phyloP scores from a whole-genome alignment of 2,888 invertebrate genomes.

The Lycocerus yunnanus region DNA sequence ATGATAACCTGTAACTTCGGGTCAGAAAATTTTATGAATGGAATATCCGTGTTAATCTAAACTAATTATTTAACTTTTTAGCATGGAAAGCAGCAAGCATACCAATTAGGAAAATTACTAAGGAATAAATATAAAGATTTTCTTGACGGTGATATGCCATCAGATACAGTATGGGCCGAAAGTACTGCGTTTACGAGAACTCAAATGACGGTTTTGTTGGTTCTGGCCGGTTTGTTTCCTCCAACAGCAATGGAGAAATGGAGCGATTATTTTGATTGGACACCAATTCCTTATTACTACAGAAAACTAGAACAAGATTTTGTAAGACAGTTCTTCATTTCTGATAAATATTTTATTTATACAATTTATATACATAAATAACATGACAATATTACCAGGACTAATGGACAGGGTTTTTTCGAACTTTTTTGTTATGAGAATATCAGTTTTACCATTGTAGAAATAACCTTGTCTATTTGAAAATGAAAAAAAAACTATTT shows the following conservation, averaged over 20 bases:
- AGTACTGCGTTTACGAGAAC: constrained; percentile 74
- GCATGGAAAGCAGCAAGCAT: constrained; percentile 52
- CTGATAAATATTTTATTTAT: no score
- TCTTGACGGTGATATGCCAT: constrained; percentile 58
- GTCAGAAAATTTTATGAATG: background rate
- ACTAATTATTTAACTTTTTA: constrained; percentile 36
- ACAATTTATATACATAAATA: no score
- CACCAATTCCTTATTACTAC: constrained; percentile 58
- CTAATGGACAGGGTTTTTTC: no score
- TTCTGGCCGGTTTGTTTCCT: constrained; percentile 71
- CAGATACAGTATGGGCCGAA: constrained; percentile 63
- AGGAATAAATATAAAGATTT: constrained; percentile 65
- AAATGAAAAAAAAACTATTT: no score
- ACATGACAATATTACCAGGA: no score
- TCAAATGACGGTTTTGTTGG: constrained; percentile 70
- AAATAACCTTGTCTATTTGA: no score
- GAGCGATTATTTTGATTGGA: constrained; percentile 66
- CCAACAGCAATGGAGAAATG: constrained; percentile 59
- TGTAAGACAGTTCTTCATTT: constrained; percentile 40
- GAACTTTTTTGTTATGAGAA: no score
- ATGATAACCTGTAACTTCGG: background rate
- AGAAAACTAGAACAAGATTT: background rate
- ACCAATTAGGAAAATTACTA: constrained; percentile 66
- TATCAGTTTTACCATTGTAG: no score
- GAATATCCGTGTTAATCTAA: no score